Evolutionary conservation across 2,113 vertebrate genomes (phyloP).

Genomic region (Chinchilla lanigera): DNA sequence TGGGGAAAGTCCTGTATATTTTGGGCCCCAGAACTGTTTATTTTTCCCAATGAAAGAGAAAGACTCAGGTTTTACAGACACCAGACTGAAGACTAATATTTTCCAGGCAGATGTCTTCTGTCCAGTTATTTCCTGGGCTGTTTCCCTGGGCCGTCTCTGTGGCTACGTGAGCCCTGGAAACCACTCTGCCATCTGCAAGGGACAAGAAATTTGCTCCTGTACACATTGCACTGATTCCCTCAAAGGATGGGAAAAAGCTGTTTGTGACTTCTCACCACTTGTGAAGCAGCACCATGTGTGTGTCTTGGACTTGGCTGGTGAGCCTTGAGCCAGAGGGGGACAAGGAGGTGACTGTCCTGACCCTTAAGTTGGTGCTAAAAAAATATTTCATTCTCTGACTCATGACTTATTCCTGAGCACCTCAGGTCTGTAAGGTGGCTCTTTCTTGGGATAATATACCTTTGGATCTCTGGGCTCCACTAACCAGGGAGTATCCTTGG

Average conservation of each 20-base stretch:
- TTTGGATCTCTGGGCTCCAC: not conserved
- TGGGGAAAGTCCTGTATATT: constrained; percentile 66
- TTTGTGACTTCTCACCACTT: not conserved
- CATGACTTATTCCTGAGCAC: not conserved
- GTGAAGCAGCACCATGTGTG: not conserved
- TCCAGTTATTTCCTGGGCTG: not conserved
- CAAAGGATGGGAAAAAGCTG: not conserved
- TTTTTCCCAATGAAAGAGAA: constrained; percentile 70
- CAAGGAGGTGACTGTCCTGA: not conserved
- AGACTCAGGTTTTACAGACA: constrained; percentile 23
- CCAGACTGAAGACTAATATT: constrained; percentile 45
- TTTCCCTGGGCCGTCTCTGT: not conserved
- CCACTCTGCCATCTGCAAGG: not conserved
- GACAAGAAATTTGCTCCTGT: not conserved
- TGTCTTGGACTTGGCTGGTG: not conserved
- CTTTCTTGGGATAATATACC: not conserved
- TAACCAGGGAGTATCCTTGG: not conserved
- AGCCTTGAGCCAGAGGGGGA: not conserved
- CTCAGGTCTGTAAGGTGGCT: not conserved
- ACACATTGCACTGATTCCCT: not conserved
- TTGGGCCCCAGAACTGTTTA: constrained; percentile 43
- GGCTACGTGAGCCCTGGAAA: not conserved
- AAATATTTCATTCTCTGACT: not conserved
- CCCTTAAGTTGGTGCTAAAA: not conserved
- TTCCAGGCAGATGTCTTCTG: constrained; percentile 68